These are phyloP conservation scores for Erinaceus europaeus DNA, from an alignment of 2,113 vertebrate genomes.

Conservation along the genomic window DNA sequence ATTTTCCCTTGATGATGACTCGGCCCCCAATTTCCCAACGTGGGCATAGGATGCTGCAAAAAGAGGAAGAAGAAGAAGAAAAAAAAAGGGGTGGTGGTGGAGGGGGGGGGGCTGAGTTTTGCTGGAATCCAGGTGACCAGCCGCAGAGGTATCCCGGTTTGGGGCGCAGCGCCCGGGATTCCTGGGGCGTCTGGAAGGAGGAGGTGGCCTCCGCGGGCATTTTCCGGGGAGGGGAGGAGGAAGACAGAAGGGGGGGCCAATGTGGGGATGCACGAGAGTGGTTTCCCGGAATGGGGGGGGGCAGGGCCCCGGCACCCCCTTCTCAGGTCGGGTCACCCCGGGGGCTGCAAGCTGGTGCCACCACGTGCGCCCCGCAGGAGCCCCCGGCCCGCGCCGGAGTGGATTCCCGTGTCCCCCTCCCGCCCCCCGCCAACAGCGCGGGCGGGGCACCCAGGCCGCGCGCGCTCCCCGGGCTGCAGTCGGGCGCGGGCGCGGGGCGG, in stretches of 20 bases:
- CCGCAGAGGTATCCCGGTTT: slow-evolving; percentile 26
- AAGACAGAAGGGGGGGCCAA: too few species aligned
- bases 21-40: background rate
- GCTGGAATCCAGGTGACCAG: slow-evolving; percentile 7
- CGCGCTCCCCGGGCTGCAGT: slow-evolving; percentile 42
- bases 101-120: too few species aligned
- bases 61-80: too few species aligned
- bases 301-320: too few species aligned
- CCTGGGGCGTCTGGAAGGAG: slow-evolving; percentile 48
- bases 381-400: background rate
- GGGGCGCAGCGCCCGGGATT: slow-evolving; percentile 33
- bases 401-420: background rate
- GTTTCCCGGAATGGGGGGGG: too few species aligned
- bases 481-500: background rate
- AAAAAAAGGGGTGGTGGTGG: too few species aligned
- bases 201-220: slow-evolving; percentile 48
- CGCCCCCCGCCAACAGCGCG: background rate
- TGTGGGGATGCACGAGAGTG: too few species aligned
- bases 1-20: background rate
- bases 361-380: too few species aligned
- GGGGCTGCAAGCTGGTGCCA: too few species aligned
- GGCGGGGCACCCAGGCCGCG: slow-evolving; percentile 37
- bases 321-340: too few species aligned
- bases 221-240: slow-evolving; percentile 16
- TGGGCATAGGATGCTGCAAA: background rate